These are phyloP conservation scores for Machimus atricapillus DNA, from an alignment of 2,888 invertebrate genomes.

Conservation along the genomic window DNA sequence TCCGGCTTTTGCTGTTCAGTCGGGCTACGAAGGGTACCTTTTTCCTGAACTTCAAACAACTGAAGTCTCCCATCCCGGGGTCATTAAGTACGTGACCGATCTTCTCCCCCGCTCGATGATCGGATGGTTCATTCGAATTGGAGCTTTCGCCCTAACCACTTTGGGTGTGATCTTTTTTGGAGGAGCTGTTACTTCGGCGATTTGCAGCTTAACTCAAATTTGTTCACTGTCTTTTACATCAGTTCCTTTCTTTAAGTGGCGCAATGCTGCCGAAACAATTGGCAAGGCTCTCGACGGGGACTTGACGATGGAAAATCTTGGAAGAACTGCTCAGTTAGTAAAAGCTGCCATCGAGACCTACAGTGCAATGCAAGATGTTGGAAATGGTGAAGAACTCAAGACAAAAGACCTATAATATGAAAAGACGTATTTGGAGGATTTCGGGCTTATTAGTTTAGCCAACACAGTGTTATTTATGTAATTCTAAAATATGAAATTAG, in stretches of 20 bases:
- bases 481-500: neutral
- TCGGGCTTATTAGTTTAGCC: neutral
- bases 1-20: constrained; percentile 58
- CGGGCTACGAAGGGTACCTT: constrained; percentile 62
- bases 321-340: constrained; percentile 65
- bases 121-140: constrained; percentile 61
- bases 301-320: constrained; percentile 66
- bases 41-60: constrained; percentile 54
- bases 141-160: constrained; percentile 62
- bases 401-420: constrained; percentile 30
- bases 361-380: constrained; percentile 55
- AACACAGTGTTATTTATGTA: neutral
- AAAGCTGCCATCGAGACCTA: constrained; percentile 67
- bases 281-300: constrained; percentile 58
- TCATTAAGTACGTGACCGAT: constrained; percentile 51
- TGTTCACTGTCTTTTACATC: constrained; percentile 64
- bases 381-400: neutral
- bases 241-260: constrained; percentile 54
- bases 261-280: constrained; percentile 54
- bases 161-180: constrained; percentile 64
- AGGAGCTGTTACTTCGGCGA: constrained; percentile 64
- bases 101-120: constrained; percentile 55
- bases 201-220: constrained; percentile 68
- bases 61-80: constrained; percentile 46
- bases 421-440: neutral